These are phyloP conservation scores for Malacoraja senta DNA, from an alignment of 2,797 vertebrate species.

Conservation along the genomic window DNA sequence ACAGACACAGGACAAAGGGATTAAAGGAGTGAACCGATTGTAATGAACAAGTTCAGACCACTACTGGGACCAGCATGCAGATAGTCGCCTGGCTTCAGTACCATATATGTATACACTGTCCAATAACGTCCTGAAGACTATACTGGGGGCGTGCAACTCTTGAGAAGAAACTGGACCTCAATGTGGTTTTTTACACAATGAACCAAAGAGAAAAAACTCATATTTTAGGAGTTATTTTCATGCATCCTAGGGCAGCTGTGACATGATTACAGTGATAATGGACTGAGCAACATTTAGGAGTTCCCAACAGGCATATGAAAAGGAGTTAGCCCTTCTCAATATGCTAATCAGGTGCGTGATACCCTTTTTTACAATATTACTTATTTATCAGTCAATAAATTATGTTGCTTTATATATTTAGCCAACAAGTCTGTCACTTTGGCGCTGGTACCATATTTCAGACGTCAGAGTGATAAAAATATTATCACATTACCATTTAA, in stretches of 20 bases:
- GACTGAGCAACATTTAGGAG: background rate
- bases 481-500: background rate
- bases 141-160: background rate
- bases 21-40: too few species aligned
- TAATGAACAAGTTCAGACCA: too few species aligned
- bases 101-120: background rate
- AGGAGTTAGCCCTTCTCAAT: background rate
- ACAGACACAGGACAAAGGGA: too few species aligned
- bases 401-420: background rate
- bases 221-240: background rate
- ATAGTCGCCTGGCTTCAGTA: too few species aligned
- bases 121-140: background rate
- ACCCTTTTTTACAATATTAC: background rate
- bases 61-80: too few species aligned
- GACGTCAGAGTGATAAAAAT: background rate
- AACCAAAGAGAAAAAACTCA: background rate
- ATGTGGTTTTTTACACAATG: background rate
- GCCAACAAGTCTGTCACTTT: background rate
- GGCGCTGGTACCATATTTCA: background rate
- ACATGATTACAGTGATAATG: background rate
- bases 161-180: background rate
- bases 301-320: background rate
- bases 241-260: background rate
- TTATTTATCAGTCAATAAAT: background rate
- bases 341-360: background rate